Base-by-base conservation (phyloP, 1,140 invertebrate species). In the Penaeus chinensis region DNA sequence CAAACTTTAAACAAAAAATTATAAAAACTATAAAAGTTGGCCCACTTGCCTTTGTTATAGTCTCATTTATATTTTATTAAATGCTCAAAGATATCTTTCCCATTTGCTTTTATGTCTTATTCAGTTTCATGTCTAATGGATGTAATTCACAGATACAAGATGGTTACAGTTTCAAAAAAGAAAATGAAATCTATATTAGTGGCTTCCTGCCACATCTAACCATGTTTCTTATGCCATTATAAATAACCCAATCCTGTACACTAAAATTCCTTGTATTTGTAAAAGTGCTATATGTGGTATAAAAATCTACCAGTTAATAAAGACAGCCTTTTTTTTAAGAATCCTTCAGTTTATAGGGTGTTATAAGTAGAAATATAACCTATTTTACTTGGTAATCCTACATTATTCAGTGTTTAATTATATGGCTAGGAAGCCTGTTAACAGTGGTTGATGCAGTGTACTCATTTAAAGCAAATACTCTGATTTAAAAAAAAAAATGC, bases 241-340 rank as follows among this genome's bases (percentile, higher is more conserved):
- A 82, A 82, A 24, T 74, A 74, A 80, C 60, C 82, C 37, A 66
- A 63, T 79, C 60, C 65, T 85, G 74, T 78, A 65, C 66, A 78
- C 74, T 85, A 79, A n/a, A 71, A n/a, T 32, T 82, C 85, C 27
- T 76, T 78, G 65, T 82, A 82, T 74, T 82, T 87, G 85, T 87
- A 87, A 87, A 87, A 85, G 79, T 86, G 84, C 65, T 87, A 80
- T 87, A 87, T 87, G 85, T 87, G 85, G 85, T 87, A 87, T 87
- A 87, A 87, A 87, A 69, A 82, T 87, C 61, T 85, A 85, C 74
- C 84, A 85, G 66, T 85, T 32, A 85, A 65, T 84, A 74, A 84
- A 83, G 10, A 42, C 24, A 32, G 65, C 19, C 32, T 27, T 74
- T 61, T 61, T 84, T 84, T 76, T 71, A 74, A 76, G 66, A 61